Evolutionary conservation across 2,888 invertebrate genomes (phyloP).

Genomic region (Cephus pygmeus): DNA sequence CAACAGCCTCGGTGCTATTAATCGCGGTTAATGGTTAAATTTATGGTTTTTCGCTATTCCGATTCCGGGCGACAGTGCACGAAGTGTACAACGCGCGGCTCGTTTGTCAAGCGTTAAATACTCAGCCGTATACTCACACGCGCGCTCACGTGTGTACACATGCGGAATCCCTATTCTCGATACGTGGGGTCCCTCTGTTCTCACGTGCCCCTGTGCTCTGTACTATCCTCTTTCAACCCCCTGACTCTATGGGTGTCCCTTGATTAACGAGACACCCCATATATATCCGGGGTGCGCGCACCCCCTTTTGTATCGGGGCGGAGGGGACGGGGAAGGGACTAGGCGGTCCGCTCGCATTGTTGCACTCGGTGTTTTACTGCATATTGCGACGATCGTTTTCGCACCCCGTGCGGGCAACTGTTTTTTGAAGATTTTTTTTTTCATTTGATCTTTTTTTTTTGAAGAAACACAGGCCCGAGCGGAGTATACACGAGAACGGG

Average conservation of each 20-base stretch:
- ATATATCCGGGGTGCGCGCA: constrained; percentile 35
- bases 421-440: background rate
- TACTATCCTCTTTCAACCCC: constrained; percentile 5
- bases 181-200: background rate
- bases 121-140: constrained; percentile 16
- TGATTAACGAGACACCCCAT: constrained; percentile 52
- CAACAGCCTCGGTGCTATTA: background rate
- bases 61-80: constrained; percentile 16
- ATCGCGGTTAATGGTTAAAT: constrained; percentile 20
- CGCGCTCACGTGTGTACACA: background rate
- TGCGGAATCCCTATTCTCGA: background rate
- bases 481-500: background rate
- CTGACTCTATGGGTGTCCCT: constrained; percentile 29
- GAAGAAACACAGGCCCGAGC: background rate
- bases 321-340: background rate
- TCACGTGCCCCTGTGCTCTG: background rate
- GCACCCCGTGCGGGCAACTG: background rate
- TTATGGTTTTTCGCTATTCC: constrained; percentile 26
- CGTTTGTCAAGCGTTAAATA: constrained; percentile 63
- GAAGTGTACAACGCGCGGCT: constrained; percentile 42
- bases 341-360: constrained; percentile 44
- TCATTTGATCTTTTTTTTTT: background rate
- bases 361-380: constrained; percentile 57
- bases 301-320: constrained; percentile 7
- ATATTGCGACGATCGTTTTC: constrained; percentile 40